These are phyloP conservation scores for Drosophila kuntzei DNA, from an alignment of 2,888 invertebrate genomes.

Conservation along the genomic window DNA sequence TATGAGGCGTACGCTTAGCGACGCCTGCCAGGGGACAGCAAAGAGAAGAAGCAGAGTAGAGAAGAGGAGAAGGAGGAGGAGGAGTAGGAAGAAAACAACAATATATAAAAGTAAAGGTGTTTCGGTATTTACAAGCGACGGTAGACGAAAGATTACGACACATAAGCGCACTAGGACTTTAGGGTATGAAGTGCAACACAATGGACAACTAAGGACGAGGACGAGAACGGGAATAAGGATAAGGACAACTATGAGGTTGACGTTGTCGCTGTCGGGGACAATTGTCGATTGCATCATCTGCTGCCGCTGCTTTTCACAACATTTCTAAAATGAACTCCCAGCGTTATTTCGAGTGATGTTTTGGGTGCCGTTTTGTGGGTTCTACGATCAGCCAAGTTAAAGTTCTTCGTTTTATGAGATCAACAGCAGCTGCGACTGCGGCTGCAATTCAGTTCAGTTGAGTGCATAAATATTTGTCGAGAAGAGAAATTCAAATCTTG, in stretches of 20 bases:
- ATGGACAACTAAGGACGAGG: conserved; percentile 24
- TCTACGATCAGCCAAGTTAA: conserved; percentile 13
- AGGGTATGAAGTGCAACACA: conserved; percentile 43
- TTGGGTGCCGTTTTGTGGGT: conserved; percentile 53
- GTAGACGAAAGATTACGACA: conserved; percentile 48
- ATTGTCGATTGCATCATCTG: conserved; percentile 53
- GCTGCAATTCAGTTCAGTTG: conserved; percentile 6
- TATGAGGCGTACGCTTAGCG: conserved; percentile 35
- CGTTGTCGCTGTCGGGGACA: conserved; percentile 37
- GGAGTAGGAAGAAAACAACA: conserved; percentile 15
- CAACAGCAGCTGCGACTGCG: conserved; percentile 31
- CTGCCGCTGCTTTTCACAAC: conserved; percentile 31
- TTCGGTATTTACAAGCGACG: conserved; percentile 62
- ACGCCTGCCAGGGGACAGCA: conserved; percentile 29
- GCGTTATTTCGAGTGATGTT: conserved; percentile 61
- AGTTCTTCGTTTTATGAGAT: conserved; percentile 9
- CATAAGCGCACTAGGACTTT: conserved; percentile 45
- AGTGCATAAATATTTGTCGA: conserved; percentile 10
- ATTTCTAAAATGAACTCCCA: conserved; percentile 43
- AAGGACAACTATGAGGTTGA: conserved; percentile 31
- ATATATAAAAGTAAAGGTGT: conserved; percentile 66
- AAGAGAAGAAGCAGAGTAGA: not conserved
- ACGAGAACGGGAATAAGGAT: conserved; percentile 7
- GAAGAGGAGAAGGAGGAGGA: not conserved
- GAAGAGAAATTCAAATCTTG: conserved; percentile 36